A percentile compares a stretch with the other conserved stretches of the same genome.
These are phyloP conservation scores for Anolis apletophallus DNA, from an alignment of 2,797 vertebrate genomes.

Conservation along the genomic window DNA sequence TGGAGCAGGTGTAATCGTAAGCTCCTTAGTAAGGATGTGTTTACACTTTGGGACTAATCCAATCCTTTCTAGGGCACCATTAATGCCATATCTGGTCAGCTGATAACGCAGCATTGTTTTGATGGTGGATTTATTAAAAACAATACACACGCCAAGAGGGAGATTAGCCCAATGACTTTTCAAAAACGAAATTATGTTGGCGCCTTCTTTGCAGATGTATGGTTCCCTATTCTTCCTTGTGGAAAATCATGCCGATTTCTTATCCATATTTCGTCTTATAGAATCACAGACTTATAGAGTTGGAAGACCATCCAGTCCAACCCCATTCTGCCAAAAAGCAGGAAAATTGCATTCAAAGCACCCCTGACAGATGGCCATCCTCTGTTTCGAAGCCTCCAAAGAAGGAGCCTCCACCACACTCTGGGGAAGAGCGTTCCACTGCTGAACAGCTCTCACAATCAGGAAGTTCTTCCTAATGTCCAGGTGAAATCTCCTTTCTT, in stretches of 20 bases:
- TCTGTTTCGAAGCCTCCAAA: too few species aligned
- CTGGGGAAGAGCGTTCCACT: too few species aligned
- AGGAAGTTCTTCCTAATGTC: too few species aligned
- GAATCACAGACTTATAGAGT: too few species aligned
- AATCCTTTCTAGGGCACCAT: not conserved
- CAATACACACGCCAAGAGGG: not conserved
- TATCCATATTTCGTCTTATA: too few species aligned
- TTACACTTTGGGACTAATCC: constrained; percentile 16
- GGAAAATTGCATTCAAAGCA: too few species aligned
- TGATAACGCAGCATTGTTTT: constrained; percentile 6
- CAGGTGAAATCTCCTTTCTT: too few species aligned
- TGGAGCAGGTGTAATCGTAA: not conserved
- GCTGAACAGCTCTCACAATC: too few species aligned
- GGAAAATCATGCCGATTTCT: not conserved
- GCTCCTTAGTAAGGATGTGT: constrained; percentile 10
- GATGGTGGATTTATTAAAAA: constrained; percentile 10
- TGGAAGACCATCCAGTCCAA: too few species aligned
- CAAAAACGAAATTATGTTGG: not conserved
- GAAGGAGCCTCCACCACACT: too few species aligned
- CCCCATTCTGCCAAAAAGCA: too few species aligned
- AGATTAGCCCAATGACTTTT: constrained; percentile 23
- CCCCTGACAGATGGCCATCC: too few species aligned
- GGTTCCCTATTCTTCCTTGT: not conserved
- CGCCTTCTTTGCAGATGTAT: not conserved
- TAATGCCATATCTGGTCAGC: constrained; percentile 20